These are phyloP conservation scores for Atherinomorus stipes DNA, from an alignment of 2,113 vertebrate species.

Conservation along the genomic window DNA sequence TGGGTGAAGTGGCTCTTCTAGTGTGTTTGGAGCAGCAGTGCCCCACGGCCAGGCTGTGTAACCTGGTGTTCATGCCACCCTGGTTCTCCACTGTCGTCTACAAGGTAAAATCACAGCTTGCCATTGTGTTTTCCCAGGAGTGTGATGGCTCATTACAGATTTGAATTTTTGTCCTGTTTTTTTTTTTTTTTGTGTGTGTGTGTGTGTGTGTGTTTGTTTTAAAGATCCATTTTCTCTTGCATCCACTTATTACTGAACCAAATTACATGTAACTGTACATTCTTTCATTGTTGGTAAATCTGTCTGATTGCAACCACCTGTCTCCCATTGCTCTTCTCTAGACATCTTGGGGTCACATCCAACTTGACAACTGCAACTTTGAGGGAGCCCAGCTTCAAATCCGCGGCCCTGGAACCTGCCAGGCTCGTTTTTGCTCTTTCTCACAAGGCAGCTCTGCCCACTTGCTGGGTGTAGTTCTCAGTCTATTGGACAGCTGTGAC, in stretches of 20 bases:
- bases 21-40: constrained; percentile 92
- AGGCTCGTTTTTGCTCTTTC: constrained; percentile 93
- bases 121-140: neutral
- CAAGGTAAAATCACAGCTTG: constrained; percentile 83
- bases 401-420: constrained; percentile 89
- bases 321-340: constrained; percentile 55
- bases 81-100: constrained; percentile 90
- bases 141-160: neutral
- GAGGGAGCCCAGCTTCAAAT: constrained; percentile 91
- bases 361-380: constrained; percentile 93
- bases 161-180: no score
- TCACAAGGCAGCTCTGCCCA: constrained; percentile 88
- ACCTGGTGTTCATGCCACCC: constrained; percentile 88
- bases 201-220: no score
- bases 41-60: constrained; percentile 87
- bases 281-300: constrained; percentile 8
- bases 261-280: neutral
- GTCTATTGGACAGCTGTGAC: constrained; percentile 91
- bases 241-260: neutral
- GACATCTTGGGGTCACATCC: constrained; percentile 91
- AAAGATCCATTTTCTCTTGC: neutral
- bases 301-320: neutral
- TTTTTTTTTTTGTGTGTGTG: no score
- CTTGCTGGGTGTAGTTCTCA: constrained; percentile 86
- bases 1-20: constrained; percentile 87